Percentiles rank a stretch among this genome's conserved stretches.
phyloP scores from a whole-genome alignment of 2,888 invertebrate species.

The Thereva nobilitata region DNA sequence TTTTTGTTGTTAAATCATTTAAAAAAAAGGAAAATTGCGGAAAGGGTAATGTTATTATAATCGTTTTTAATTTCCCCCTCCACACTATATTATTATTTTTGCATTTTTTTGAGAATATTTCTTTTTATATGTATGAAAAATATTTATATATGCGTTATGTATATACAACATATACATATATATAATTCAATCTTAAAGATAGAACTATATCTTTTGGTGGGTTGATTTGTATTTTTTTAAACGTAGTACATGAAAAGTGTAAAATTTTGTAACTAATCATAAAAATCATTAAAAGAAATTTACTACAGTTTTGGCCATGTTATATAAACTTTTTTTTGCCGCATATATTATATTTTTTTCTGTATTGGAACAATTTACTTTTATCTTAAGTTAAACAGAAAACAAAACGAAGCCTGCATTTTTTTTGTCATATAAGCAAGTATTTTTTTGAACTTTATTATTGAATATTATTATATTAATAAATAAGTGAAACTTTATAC shows the following conservation, averaged over 20 bases:
- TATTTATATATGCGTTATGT: constrained; percentile 1
- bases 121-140: neutral
- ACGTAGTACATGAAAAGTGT: too few species aligned
- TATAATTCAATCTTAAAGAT: too few species aligned
- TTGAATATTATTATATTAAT: constrained; percentile 13
- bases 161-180: too few species aligned
- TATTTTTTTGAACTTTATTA: constrained; percentile 23
- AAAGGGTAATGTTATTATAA: constrained; percentile 29
- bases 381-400: neutral
- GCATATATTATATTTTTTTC: neutral
- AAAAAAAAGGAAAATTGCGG: constrained; percentile 8
- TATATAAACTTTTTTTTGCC: constrained; percentile 6
- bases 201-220: too few species aligned
- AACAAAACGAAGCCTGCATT: neutral
- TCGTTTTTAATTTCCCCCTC: constrained; percentile 5
- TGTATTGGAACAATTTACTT: constrained; percentile 1
- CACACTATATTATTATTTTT: neutral
- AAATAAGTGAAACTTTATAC: constrained; percentile 32
- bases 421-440: constrained; percentile 18
- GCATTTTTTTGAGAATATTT: constrained; percentile 7
- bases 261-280: too few species aligned
- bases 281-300: too few species aligned
- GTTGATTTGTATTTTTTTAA: too few species aligned
- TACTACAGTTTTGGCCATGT: neutral
- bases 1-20: constrained; percentile 19